phyloP scores from a whole-genome alignment of 2,797 vertebrate species.

The Onychomys arenicola region DNA sequence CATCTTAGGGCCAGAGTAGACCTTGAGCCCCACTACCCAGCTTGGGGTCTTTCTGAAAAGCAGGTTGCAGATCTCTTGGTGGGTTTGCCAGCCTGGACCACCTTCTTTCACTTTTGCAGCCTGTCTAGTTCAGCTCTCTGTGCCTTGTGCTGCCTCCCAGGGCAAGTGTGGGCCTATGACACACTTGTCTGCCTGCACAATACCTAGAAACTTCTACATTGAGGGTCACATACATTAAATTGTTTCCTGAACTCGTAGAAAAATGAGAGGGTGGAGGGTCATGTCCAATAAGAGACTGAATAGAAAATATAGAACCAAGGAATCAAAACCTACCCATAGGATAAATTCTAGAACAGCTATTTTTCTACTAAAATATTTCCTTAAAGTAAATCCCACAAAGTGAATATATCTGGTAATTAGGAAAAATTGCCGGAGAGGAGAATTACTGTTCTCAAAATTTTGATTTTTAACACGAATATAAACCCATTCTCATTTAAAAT shows the following conservation, averaged over 20 bases:
- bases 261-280: not conserved
- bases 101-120: not conserved
- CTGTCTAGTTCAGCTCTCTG: not conserved
- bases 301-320: conserved; percentile 10
- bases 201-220: not conserved
- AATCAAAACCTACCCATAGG: conserved; percentile 46
- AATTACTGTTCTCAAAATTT: conserved; percentile 65
- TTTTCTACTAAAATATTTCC: conserved; percentile 64
- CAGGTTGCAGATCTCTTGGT: not conserved
- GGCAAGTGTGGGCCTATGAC: not conserved
- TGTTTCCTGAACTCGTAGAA: not conserved
- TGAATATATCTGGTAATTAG: conserved; percentile 65
- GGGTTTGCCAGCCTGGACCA: not conserved
- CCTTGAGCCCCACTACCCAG: not conserved
- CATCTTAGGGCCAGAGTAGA: not conserved
- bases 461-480: conserved; percentile 72
- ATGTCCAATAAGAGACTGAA: not conserved
- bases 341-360: conserved; percentile 37
- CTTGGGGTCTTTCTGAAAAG: not conserved
- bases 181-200: not conserved
- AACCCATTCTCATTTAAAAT: conserved; percentile 65
- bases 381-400: conserved; percentile 61
- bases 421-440: conserved; percentile 48
- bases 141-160: not conserved
- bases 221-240: conserved; percentile 45